These are phyloP conservation scores for Heteronetta atricapilla DNA, from an alignment of 2,113 vertebrate genomes.

Conservation along the genomic window DNA sequence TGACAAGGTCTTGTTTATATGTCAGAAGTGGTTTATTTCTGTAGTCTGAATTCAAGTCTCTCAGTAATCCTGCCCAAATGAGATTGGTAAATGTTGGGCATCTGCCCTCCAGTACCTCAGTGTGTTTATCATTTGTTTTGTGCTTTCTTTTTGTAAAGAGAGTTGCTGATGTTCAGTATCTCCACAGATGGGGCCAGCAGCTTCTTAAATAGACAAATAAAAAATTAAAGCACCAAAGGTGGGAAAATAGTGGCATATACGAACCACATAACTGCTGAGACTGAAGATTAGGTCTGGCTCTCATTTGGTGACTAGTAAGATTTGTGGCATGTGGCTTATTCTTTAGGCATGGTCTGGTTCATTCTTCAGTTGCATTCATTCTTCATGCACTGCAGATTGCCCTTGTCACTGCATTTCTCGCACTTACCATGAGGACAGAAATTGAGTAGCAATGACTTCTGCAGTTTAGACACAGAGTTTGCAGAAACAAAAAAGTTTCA, in stretches of 20 bases:
- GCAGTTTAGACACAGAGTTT: neutral
- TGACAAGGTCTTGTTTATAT: neutral
- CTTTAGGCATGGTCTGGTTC: neutral
- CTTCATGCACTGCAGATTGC: neutral
- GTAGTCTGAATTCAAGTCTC: neutral
- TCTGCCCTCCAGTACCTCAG: neutral
- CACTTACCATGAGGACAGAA: neutral
- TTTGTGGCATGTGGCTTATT: conserved; percentile 1
- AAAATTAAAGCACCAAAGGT: neutral
- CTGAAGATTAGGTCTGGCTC: neutral
- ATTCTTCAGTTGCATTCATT: neutral
- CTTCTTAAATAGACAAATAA: neutral
- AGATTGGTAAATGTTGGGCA: neutral
- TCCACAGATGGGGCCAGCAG: neutral
- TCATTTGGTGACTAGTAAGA: neutral
- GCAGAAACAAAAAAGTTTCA: neutral
- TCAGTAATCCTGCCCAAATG: neutral
- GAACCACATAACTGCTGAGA: neutral
- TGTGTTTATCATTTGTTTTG: neutral
- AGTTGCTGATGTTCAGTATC: neutral
- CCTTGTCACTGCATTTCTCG: neutral
- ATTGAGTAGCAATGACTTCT: neutral
- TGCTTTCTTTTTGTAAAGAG: neutral
- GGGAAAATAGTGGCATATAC: neutral
- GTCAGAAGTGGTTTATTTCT: neutral